Conservation (phyloP, 1,140 invertebrate genomes). For the Pogonomyrmex californicus region DNA sequence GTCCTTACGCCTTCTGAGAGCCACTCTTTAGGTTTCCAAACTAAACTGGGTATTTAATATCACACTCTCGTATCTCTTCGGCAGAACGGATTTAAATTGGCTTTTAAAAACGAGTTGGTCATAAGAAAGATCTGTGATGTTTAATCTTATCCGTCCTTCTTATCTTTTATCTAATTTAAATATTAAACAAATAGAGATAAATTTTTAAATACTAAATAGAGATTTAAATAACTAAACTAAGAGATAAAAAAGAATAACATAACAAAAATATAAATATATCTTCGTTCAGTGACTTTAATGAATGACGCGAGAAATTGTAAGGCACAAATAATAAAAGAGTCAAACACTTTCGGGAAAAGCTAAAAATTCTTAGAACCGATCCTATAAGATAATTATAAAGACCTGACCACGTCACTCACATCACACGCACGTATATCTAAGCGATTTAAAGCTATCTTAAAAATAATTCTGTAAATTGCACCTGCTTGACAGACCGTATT, state of each 20-base stretch:
- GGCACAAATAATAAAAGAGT: not conserved
- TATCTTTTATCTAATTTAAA: too few relatives aligned
- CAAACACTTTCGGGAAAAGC: not conserved
- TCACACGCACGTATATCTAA: not conserved
- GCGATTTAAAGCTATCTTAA: not conserved
- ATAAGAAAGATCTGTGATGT: too few relatives aligned
- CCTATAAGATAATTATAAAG: not conserved
- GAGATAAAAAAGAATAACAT: not conserved
- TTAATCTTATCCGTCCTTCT: too few relatives aligned
- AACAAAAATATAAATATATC: not conserved
- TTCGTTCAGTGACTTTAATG: not conserved
- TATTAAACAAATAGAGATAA: too few relatives aligned
- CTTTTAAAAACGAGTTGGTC: not conserved
- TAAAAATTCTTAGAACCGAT: not conserved
- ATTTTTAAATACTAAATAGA: too few relatives aligned
- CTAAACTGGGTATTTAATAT: not conserved
- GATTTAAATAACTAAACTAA: too few relatives aligned
- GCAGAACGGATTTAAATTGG: not conserved
- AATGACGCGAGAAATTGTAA: not conserved
- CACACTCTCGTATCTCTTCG: not conserved
- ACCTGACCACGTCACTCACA: not conserved
- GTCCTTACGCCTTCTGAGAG: not conserved
- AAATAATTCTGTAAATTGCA: conserved; percentile 32
- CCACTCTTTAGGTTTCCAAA: not conserved
- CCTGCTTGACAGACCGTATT: conserved; percentile 5